These are phyloP conservation scores for Podarcis raffonei DNA, from an alignment of 2,113 vertebrate genomes.

Conservation along the genomic window DNA sequence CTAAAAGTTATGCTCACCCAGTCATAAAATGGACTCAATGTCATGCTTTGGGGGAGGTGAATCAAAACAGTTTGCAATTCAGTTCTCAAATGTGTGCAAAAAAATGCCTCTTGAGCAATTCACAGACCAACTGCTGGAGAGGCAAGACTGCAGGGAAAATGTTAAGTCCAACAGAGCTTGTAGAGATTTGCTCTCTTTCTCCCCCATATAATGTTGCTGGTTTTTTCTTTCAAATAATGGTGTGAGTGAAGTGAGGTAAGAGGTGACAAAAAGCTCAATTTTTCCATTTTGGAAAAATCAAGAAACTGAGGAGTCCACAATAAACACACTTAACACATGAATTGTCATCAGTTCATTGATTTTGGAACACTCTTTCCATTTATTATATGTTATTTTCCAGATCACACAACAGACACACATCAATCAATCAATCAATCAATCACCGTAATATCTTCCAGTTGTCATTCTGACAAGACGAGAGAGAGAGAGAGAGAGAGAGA, in stretches of 20 bases:
- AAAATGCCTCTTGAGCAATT: neutral
- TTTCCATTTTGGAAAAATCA: neutral
- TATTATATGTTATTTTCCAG: conserved; percentile 33
- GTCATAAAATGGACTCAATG: neutral
- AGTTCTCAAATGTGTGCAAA: neutral
- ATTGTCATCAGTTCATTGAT: conserved; percentile 32
- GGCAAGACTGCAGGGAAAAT: neutral
- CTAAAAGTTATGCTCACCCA: neutral
- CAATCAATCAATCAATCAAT: too few species aligned
- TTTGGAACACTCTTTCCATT: conserved; percentile 5
- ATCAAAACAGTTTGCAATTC: conserved; percentile 15
- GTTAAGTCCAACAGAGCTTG: neutral
- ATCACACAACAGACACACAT: too few species aligned
- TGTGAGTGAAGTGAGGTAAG: neutral
- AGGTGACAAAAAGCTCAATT: neutral
- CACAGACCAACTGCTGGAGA: neutral
- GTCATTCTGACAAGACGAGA: too few species aligned
- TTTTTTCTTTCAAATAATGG: neutral
- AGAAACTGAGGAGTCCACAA: conserved; percentile 13
- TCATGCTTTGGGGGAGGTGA: neutral
- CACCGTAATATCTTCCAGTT: neutral
- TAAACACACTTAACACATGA: conserved; percentile 25
- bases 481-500: too few species aligned
- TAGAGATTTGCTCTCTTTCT: neutral
- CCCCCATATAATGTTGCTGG: too few species aligned